These are phyloP conservation scores for Trichoplusia ni DNA, from an alignment of 1,140 invertebrate species.

Conservation along the genomic window DNA sequence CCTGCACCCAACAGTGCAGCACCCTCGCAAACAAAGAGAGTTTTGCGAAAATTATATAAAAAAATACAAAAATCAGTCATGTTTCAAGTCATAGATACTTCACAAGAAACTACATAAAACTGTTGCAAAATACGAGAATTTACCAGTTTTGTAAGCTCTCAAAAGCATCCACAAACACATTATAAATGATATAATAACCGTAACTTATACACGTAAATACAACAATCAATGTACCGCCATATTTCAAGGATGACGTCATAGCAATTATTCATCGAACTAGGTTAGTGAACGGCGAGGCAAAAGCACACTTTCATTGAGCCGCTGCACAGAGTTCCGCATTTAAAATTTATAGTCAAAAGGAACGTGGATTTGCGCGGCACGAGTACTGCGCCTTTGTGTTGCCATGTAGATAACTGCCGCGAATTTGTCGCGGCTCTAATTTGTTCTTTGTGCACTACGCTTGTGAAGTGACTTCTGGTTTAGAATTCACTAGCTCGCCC, in stretches of 20 bases:
- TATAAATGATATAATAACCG: no score
- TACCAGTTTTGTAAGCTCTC: no score
- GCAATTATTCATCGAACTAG: conserved; percentile 5
- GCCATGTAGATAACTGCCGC: conserved; percentile 2
- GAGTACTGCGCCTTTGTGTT: neutral
- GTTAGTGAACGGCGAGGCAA: conserved; percentile 16
- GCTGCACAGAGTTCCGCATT: neutral
- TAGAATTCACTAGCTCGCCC: neutral
- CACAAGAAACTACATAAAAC: no score
- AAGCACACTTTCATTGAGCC: conserved; percentile 10
- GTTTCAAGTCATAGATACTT: neutral
- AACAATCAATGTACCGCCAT: no score
- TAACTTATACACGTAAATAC: no score
- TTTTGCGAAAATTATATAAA: conserved; percentile 25
- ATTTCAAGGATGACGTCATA: neutral
- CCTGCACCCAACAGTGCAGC: conserved; percentile 33
- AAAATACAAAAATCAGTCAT: neutral
- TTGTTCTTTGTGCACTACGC: conserved; percentile 9
- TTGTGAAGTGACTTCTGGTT: neutral
- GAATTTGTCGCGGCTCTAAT: neutral
- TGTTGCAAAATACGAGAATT: no score
- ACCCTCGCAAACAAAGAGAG: conserved; percentile 24
- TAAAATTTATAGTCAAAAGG: conserved; percentile 21
- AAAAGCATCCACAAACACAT: no score
- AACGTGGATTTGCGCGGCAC: neutral